Percentiles rank a stretch among this genome's conserved stretches.
phyloP scores from a whole-genome alignment of 1,140 invertebrate genomes.

The Ceratosolen solmsi region DNA sequence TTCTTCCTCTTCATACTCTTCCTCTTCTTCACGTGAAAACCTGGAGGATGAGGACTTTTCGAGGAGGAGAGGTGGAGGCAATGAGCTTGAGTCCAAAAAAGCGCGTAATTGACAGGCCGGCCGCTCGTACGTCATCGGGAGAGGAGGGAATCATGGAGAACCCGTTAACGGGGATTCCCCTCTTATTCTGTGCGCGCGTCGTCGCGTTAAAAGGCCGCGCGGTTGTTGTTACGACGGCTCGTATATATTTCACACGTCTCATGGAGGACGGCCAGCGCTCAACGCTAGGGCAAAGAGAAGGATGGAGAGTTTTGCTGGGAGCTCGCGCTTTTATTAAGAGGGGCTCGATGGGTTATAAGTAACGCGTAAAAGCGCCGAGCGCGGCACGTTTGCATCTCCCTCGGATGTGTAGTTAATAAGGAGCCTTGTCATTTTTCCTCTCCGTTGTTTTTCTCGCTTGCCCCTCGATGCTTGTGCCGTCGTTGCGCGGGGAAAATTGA shows the following conservation, averaged over 20 bases:
- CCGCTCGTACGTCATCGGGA: slow-evolving; percentile 11
- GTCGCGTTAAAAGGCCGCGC: neutral
- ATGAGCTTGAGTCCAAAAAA: slow-evolving; percentile 5
- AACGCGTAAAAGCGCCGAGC: neutral
- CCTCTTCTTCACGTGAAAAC: neutral
- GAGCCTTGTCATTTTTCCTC: slow-evolving; percentile 4
- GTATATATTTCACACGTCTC: slow-evolving; percentile 31
- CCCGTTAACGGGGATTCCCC: slow-evolving; percentile 23
- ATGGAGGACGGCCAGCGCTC: neutral
- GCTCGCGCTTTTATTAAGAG: slow-evolving; percentile 8
- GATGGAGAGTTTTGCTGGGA: neutral
- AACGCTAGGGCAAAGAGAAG: neutral
- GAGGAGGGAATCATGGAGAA: neutral
- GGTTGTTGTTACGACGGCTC: neutral
- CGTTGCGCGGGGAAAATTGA: slow-evolving; percentile 25
- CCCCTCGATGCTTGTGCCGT: neutral
- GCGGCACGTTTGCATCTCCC: neutral
- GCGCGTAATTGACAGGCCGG: slow-evolving; percentile 23
- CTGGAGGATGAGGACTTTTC: neutral
- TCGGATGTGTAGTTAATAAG: slow-evolving; percentile 18
- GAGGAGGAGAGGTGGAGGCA: neutral
- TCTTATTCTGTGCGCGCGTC: neutral
- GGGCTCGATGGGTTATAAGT: neutral
- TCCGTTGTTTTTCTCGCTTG: neutral
- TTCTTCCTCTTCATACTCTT: neutral